These are phyloP conservation scores for Spheniscus humboldti DNA, from an alignment of 2,797 vertebrate genomes.

Conservation along the genomic window DNA sequence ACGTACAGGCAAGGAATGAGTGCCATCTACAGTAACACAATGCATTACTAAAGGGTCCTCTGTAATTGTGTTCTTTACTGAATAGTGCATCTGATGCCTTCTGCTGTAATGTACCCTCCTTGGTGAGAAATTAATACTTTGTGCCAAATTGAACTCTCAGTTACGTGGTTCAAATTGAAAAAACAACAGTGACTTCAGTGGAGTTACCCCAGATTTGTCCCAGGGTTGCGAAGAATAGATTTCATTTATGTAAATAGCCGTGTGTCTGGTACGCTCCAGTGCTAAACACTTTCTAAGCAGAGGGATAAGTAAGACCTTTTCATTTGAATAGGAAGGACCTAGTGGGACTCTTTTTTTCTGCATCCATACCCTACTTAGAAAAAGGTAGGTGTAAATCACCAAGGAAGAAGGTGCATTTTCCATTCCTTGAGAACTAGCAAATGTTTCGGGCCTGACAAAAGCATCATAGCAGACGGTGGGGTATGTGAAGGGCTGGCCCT, in stretches of 20 bases:
- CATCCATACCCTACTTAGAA: neutral
- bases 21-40: slow-evolving; percentile 51
- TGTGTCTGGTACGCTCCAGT: neutral
- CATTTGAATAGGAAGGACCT: neutral
- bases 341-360: neutral
- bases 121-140: slow-evolving; percentile 16
- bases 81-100: neutral
- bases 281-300: neutral
- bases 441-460: neutral
- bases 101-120: neutral
- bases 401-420: neutral
- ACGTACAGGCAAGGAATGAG: slow-evolving; percentile 3
- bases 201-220: slow-evolving; percentile 12
- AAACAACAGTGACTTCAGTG: neutral
- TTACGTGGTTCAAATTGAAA: neutral
- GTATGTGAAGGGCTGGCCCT: neutral
- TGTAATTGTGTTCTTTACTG: neutral
- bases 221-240: neutral
- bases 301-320: neutral
- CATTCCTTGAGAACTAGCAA: neutral
- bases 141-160: slow-evolving; percentile 21
- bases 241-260: neutral
- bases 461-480: neutral
- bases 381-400: neutral
- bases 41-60: neutral